phyloP scores from a whole-genome alignment of 2,888 invertebrate genomes.

The Salticus scenicus region DNA sequence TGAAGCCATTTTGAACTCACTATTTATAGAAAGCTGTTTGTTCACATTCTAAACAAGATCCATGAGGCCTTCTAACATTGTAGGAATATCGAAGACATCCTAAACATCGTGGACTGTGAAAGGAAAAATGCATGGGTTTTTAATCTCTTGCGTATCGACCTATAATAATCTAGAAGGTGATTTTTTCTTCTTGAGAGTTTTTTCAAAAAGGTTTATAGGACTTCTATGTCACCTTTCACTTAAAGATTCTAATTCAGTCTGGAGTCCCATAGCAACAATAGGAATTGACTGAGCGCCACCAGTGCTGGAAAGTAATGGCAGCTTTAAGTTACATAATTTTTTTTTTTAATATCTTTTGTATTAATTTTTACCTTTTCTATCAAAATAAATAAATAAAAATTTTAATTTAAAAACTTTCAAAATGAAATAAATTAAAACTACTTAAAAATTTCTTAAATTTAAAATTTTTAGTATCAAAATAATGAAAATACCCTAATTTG shows the following conservation, averaged over 20 bases:
- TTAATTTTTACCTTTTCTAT: no score
- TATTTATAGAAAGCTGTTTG: background rate
- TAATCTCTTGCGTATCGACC: background rate
- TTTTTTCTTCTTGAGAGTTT: background rate
- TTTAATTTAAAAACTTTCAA: no score
- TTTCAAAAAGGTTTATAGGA: background rate
- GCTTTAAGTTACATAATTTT: no score
- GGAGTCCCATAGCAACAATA: background rate
- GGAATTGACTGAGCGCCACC: background rate
- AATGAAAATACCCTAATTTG: no score
- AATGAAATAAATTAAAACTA: no score
- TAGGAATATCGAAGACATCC: background rate
- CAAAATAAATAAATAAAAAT: no score
- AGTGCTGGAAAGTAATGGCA: no score
- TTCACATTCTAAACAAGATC: background rate
- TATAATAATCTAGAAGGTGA: conserved; percentile 1
- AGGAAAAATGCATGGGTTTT: background rate
- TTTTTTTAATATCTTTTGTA: no score
- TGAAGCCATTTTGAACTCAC: background rate
- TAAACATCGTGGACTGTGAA: background rate
- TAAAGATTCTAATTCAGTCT: background rate
- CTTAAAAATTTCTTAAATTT: no score
- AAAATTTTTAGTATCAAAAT: no score
- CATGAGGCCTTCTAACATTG: background rate
- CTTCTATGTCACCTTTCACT: background rate